Evolutionary conservation across 2,797 vertebrate species (phyloP).

Genomic region (Alectoris magna): DNA sequence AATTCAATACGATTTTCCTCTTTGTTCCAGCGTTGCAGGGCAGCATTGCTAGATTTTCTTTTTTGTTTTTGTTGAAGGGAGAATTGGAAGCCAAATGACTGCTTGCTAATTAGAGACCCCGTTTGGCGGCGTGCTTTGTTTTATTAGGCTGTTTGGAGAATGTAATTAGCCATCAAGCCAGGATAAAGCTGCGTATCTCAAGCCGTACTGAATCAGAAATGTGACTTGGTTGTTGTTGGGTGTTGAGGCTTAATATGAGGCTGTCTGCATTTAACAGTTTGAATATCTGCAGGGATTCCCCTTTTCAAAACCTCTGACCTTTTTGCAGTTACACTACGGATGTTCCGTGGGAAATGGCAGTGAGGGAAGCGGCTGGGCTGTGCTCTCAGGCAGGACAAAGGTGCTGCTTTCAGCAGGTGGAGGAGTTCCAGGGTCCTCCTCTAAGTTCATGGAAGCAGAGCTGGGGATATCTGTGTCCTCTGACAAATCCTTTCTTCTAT

Average conservation of each 20-base stretch:
- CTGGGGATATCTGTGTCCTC: neutral
- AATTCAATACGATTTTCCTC: neutral
- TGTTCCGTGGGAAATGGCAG: neutral
- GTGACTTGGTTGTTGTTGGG: neutral
- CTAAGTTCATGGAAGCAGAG: neutral
- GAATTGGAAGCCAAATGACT: neutral
- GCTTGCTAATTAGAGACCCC: conserved; percentile 19
- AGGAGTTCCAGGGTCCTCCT: neutral
- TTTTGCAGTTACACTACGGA: accelerated
- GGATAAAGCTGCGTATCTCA: neutral
- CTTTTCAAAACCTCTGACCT: neutral
- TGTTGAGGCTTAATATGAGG: neutral
- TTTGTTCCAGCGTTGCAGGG: neutral
- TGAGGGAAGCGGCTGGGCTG: accelerated
- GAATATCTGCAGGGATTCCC: neutral
- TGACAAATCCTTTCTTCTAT: neutral
- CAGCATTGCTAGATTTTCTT: neutral
- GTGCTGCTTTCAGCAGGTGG: neutral
- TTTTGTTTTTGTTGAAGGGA: neutral
- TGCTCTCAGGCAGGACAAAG: neutral
- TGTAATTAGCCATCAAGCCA: conserved; percentile 1
- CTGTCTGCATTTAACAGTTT: neutral
- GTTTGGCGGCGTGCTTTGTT: conserved; percentile 4
- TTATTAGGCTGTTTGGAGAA: neutral
- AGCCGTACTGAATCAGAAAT: neutral